These are phyloP conservation scores for Megaceryle maxima DNA, from an alignment of 2,113 vertebrate genomes.

Conservation along the genomic window DNA sequence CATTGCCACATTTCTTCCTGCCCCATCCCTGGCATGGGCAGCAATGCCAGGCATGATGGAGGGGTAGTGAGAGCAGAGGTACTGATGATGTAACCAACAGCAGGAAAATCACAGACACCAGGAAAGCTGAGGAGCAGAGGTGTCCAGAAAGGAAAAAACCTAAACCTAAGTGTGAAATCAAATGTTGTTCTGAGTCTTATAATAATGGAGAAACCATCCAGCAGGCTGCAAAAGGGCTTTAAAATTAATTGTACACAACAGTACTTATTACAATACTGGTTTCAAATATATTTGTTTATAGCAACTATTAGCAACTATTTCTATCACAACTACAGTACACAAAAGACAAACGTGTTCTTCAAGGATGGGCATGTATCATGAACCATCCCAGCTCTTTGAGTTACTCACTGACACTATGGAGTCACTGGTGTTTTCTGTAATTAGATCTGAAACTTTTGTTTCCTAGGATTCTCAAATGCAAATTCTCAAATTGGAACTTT, in stretches of 20 bases:
- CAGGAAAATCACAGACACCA: neutral
- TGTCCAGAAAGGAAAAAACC: neutral
- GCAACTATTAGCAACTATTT: neutral
- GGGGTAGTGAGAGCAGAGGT: fast-evolving
- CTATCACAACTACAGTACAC: neutral
- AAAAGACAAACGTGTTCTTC: neutral
- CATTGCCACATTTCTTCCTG: fast-evolving
- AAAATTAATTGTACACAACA: neutral
- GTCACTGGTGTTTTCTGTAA: neutral
- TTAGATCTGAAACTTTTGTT: neutral
- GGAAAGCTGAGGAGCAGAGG: neutral
- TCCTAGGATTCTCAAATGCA: neutral
- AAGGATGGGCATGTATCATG: neutral
- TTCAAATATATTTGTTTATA: neutral
- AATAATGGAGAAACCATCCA: neutral
- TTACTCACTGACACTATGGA: fast-evolving
- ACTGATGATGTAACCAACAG: neutral
- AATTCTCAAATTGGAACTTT: neutral
- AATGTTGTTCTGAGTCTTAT: neutral
- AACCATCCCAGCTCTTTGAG: fast-evolving
- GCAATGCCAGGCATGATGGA: fast-evolving
- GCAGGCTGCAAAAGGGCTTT: neutral
- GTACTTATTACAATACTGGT: neutral
- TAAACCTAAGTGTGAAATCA: neutral
- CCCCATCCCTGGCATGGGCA: fast-evolving